These are phyloP conservation scores for Rissa tridactyla DNA, from an alignment of 2,113 vertebrate genomes.

Conservation along the genomic window DNA sequence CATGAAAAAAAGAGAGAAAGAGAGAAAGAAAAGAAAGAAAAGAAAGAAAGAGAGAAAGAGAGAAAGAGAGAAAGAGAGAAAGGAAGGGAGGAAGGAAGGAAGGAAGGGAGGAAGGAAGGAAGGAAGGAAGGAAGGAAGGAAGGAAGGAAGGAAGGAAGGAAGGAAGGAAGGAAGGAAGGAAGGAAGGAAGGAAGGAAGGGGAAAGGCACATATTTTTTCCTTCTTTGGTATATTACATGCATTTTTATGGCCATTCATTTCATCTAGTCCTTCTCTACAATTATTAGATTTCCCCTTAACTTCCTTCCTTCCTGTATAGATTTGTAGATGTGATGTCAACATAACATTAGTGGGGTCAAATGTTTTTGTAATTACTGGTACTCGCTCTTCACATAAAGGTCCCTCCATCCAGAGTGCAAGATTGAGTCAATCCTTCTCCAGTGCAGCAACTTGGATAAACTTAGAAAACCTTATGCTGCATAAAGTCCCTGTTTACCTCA, in stretches of 20 bases:
- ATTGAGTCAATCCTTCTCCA: not conserved
- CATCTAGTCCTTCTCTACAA: not conserved
- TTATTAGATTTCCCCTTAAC: not conserved
- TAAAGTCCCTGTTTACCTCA: not conserved
- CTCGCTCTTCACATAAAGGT: not conserved
- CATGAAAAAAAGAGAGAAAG: not conserved
- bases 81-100: not conserved
- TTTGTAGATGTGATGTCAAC: not conserved
- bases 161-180: no score
- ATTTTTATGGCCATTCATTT: constrained; percentile 16
- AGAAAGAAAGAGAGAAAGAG: not conserved
- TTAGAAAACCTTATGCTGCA: not conserved
- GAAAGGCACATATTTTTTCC: not conserved
- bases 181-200: not conserved
- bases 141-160: no score
- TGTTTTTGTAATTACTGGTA: not conserved
- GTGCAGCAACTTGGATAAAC: not conserved
- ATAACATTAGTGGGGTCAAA: not conserved
- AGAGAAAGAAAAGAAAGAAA: not conserved
- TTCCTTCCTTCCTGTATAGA: not conserved
- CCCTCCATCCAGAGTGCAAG: not conserved
- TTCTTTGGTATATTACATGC: not conserved
- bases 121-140: not conserved
- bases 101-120: no score
- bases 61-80: not conserved